Conservation (phyloP, 92 coral and sea anemone genomes). For the Heteractis magnifica region DNA sequence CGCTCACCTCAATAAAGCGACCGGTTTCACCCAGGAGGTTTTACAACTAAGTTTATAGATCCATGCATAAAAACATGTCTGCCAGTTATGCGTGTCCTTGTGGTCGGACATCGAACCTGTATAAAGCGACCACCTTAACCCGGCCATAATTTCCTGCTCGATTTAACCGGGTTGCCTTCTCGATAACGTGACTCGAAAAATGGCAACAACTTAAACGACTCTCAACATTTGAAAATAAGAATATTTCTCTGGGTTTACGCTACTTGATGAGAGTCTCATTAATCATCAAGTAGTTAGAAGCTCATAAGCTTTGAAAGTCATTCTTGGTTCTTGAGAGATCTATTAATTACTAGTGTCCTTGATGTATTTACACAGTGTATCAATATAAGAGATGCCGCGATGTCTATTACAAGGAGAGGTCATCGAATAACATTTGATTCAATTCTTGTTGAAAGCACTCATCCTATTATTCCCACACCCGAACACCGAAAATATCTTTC, state of each 20-base stretch:
- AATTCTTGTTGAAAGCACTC: not conserved
- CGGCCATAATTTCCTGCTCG: not conserved
- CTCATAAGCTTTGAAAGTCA: not conserved
- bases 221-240: not conserved
- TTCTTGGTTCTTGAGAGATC: not conserved
- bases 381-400: slow-evolving; percentile 6
- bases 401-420: not conserved
- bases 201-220: not conserved
- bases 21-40: not conserved
- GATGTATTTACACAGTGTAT: not conserved
- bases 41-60: too few relatives aligned
- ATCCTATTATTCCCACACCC: not conserved
- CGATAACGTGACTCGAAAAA: not conserved
- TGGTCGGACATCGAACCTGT: not conserved
- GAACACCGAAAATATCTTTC: not conserved
- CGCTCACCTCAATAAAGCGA: not conserved
- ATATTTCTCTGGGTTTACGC: not conserved
- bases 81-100: too few relatives aligned
- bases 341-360: not conserved
- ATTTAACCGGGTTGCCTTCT: too few relatives aligned
- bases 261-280: not conserved
- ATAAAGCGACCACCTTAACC: not conserved
- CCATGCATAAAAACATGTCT: too few relatives aligned
- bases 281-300: not conserved
- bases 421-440: slow-evolving; percentile 1